Evolutionary conservation across 1,140 invertebrate species (phyloP), one percentile per base, ranked within the genome.

Genomic region (Tetramorium parvispinum): DNA sequence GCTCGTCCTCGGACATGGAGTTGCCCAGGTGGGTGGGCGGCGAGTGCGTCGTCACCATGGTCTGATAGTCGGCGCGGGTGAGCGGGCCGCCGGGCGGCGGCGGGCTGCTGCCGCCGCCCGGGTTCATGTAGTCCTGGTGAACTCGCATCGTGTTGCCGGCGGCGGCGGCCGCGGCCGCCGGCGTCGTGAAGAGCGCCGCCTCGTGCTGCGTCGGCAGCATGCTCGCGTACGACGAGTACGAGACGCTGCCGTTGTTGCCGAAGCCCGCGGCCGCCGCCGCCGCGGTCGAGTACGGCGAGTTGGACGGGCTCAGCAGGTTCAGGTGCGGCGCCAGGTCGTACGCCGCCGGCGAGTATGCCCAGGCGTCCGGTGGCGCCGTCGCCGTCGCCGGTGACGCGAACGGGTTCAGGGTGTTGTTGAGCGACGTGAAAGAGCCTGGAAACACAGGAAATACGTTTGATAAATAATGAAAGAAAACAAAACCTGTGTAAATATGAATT

Each of bases 311-410:
- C 8, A 97, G 95, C n/a, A 97, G 92, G 87, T 97, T 96, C 46
- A 97, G 88, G 85, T 97, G 97, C 0, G 97, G 96, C 1, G 97
- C 96, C 7, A 98, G 92, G 90, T 98, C 97, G 91, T 97, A 98
- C 0, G 97, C 96, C 0, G 97, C 96, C 16, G 97, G 96, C 85
- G 97, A 97, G 92, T 97, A 97, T 0, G 96, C 95, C 97, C 97
- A 98, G 5, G 97, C 97, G 89, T 98, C 97, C 0, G 96, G 95
- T 0, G 97, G 97, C 4, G 97, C 96, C 3, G 97, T 95, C 46
- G 95, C 94, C 51, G 96, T 96, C 7, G 96, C 94, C 63, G 97
- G 96, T 16, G 97, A 96, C 59, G 97, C 97, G 65, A 97, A 97
- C 1, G 97, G 96, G 10, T 97, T 97, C 37, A 97, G 92, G 51